phyloP scores from a whole-genome alignment of 2,888 invertebrate species.

The Panopea generosa region DNA sequence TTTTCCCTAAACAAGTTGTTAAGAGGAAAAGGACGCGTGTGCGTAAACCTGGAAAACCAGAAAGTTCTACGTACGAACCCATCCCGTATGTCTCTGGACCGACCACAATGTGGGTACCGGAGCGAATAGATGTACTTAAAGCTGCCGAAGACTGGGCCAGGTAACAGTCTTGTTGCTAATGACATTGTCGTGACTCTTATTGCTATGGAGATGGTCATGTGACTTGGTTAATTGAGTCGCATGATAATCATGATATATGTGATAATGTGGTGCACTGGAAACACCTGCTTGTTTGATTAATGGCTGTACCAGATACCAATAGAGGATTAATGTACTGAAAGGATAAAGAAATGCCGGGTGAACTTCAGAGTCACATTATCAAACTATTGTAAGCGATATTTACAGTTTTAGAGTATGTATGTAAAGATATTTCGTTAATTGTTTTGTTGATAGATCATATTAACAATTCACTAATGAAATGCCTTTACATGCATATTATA shows the following conservation, averaged over 20 bases:
- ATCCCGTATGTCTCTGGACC: slow-evolving; percentile 57
- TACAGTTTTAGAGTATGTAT: too few relatives aligned
- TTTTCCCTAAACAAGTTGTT: slow-evolving; percentile 35
- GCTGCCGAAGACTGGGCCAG: slow-evolving; percentile 60
- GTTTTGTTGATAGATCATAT: too few relatives aligned
- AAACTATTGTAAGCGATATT: too few relatives aligned
- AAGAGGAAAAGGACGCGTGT: slow-evolving; percentile 55
- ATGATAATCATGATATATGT: slow-evolving; percentile 4
- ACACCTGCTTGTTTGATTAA: not conserved
- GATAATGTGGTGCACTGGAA: too few relatives aligned
- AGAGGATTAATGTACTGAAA: too few relatives aligned
- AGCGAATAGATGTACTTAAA: slow-evolving; percentile 55
- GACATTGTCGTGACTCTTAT: slow-evolving; percentile 49
- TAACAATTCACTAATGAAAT: too few relatives aligned
- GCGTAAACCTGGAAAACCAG: slow-evolving; percentile 41
- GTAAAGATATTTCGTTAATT: too few relatives aligned
- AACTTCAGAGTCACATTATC: too few relatives aligned
- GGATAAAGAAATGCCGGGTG: too few relatives aligned
- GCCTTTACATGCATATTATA: too few relatives aligned
- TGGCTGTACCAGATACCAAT: too few relatives aligned
- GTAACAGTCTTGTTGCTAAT: slow-evolving; percentile 40
- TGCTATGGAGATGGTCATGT: slow-evolving; percentile 47
- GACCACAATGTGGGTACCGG: slow-evolving; percentile 53
- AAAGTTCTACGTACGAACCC: slow-evolving; percentile 33
- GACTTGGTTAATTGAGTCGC: slow-evolving; percentile 17